Conservation (phyloP, 1,140 invertebrate species). For the Piezodorus guildinii region DNA sequence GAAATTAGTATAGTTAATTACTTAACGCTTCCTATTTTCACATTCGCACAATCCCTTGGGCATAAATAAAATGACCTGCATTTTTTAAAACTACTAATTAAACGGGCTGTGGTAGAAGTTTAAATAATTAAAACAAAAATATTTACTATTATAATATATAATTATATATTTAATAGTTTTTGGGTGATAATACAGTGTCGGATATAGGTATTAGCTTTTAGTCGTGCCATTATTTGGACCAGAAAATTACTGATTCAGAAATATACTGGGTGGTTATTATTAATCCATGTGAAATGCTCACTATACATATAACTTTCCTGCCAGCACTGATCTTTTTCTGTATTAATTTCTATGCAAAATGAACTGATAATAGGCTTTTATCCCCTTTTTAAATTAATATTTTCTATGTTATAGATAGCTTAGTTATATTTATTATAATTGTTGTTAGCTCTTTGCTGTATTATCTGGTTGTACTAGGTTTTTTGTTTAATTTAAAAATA, state of each 20-base stretch:
- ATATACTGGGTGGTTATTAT: slow-evolving; percentile 8
- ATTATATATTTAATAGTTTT: slow-evolving; percentile 5
- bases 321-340: slow-evolving; percentile 19
- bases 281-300: slow-evolving; percentile 16
- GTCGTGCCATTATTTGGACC: slow-evolving; percentile 24
- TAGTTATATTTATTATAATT: no score
- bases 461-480: no score
- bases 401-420: no score
- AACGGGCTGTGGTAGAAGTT: slow-evolving; percentile 24
- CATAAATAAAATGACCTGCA: slow-evolving; percentile 5
- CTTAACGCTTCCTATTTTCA: slow-evolving; percentile 8
- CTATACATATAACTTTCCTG: slow-evolving; percentile 19
- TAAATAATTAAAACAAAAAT: slow-evolving; percentile 20
- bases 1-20: no score
- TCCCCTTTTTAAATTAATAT: no score
- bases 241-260: slow-evolving; percentile 9
- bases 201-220: slow-evolving; percentile 19
- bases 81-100: slow-evolving; percentile 21
- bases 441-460: no score
- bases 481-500: no score
- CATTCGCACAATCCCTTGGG: slow-evolving; percentile 12
- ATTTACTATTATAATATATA: slow-evolving; percentile 14
- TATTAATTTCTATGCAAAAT: not conserved
- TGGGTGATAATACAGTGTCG: slow-evolving; percentile 10
- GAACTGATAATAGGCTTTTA: no score